A percentile compares a stretch with the other conserved stretches of the same genome.
phyloP scores from a whole-genome alignment of 2,113 vertebrate genomes.

The Procapra przewalskii region DNA sequence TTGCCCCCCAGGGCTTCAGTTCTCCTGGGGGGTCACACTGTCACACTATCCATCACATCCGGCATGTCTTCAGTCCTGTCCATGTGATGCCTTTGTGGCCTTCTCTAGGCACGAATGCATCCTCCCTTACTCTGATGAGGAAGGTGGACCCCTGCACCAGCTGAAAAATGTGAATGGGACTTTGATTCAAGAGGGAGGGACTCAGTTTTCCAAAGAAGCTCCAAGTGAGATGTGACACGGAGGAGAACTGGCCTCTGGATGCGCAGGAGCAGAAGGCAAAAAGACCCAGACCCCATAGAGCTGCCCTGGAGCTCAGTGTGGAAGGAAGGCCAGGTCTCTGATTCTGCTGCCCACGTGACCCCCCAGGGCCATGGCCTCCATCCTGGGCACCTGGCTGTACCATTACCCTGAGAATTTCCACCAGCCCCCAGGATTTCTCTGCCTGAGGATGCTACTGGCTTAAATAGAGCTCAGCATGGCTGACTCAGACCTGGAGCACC shows the following conservation, averaged over 20 bases:
- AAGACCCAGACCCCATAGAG: background rate
- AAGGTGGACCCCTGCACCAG: background rate
- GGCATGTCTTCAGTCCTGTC: background rate
- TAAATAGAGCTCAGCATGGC: constrained; percentile 89
- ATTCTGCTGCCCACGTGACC: background rate
- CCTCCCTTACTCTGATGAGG: too few species aligned
- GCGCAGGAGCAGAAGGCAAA: background rate
- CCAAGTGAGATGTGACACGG: background rate
- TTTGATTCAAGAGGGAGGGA: background rate
- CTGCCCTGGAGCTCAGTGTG: background rate
- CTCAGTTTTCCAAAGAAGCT: background rate
- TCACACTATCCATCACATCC: background rate
- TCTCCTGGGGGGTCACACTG: background rate
- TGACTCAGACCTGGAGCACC: constrained; percentile 88
- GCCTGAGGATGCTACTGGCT: constrained; percentile 87
- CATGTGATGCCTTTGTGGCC: background rate
- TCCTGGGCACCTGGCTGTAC: constrained; percentile 90
- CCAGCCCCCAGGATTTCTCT: constrained; percentile 85
- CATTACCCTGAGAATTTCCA: constrained; percentile 91
- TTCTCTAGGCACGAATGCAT: background rate
- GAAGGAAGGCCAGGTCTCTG: background rate
- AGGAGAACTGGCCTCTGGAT: background rate
- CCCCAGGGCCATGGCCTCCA: constrained; percentile 88
- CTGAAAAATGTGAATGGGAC: background rate
- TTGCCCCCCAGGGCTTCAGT: background rate